These are phyloP conservation scores for Murina feae DNA, from an alignment of 2,113 vertebrate species.

Conservation along the genomic window DNA sequence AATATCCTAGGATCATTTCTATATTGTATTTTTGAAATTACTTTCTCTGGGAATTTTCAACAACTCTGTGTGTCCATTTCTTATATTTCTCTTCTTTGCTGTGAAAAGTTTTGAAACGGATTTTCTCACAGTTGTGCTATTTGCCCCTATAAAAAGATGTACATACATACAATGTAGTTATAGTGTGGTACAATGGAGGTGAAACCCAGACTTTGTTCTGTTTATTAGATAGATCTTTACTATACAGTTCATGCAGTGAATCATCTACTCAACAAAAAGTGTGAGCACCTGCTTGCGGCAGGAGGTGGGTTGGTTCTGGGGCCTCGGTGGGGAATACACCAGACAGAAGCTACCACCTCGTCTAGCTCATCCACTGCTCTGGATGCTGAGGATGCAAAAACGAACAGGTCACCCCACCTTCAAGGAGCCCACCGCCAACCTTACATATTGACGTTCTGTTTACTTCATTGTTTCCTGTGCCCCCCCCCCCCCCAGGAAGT, in stretches of 20 bases:
- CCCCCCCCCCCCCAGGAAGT: neutral
- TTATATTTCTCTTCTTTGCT: conserved; percentile 46
- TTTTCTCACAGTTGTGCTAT: neutral
- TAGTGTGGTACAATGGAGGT: neutral
- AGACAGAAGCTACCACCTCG: neutral
- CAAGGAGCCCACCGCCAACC: neutral
- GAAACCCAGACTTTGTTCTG: neutral
- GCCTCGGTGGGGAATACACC: neutral
- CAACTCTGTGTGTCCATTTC: conserved; percentile 16
- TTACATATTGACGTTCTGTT: neutral
- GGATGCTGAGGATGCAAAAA: neutral
- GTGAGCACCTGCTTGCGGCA: neutral
- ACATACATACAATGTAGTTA: neutral
- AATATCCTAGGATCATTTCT: conserved; percentile 61
- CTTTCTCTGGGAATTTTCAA: conserved; percentile 63
- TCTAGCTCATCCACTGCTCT: neutral
- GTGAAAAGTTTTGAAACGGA: neutral
- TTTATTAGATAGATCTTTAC: neutral
- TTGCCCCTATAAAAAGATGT: neutral
- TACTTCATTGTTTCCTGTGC: neutral
- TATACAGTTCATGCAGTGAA: neutral
- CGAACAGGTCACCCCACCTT: neutral
- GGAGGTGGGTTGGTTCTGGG: neutral
- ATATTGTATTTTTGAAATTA: conserved; percentile 68
- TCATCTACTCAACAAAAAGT: neutral